phyloP scores from a whole-genome alignment of 1,140 invertebrate species.

The Nasonia giraulti region DNA sequence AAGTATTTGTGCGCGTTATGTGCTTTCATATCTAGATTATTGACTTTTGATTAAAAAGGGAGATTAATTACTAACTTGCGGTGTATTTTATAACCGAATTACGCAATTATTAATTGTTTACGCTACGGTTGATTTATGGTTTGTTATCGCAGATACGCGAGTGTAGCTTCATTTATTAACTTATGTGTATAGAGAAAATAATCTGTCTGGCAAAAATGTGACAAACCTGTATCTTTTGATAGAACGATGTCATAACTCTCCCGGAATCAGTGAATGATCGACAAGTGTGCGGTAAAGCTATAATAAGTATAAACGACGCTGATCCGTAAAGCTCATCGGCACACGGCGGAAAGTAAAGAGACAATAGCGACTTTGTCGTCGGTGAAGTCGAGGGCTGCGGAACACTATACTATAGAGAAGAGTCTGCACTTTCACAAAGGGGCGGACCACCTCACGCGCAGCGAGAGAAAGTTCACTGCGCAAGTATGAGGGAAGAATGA shows the following conservation, averaged over 20 bases:
- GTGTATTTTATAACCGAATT: no score
- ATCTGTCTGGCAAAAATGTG: no score
- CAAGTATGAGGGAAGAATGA: slow-evolving; percentile 41
- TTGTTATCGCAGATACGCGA: no score
- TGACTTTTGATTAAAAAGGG: neutral
- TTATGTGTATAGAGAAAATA: no score
- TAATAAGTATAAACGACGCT: neutral
- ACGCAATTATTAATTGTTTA: no score
- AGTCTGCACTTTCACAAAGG: neutral
- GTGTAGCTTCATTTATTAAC: no score
- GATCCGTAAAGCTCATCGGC: neutral
- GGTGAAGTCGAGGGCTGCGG: neutral
- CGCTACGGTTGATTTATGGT: no score
- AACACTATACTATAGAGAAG: neutral
- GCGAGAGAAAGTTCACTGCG: neutral
- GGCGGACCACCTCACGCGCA: neutral
- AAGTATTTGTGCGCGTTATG: neutral
- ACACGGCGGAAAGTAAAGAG: neutral
- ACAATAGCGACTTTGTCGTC: neutral
- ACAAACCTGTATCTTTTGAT: no score
- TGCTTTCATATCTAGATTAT: neutral
- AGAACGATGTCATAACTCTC: neutral
- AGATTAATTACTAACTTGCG: neutral
- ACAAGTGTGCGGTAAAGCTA: neutral
- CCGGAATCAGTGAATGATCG: neutral